Evolutionary conservation across 2,113 vertebrate species (phyloP).

Genomic region (Pongo pygmaeus): DNA sequence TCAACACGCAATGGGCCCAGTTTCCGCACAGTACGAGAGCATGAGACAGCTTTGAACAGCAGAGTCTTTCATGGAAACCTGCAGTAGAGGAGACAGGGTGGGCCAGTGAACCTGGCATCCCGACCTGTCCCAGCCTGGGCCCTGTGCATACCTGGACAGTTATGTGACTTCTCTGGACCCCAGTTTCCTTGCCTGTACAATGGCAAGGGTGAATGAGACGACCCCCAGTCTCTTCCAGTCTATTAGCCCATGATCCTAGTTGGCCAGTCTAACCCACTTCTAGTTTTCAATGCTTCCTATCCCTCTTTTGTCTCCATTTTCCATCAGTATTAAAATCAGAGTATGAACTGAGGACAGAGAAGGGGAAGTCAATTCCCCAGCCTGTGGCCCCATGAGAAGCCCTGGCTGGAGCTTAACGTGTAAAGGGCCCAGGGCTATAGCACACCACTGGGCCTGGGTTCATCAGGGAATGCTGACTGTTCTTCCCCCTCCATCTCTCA

Average conservation of each 20-base stretch:
- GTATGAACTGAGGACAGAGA: background rate
- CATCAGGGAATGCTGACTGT: too few relatives aligned
- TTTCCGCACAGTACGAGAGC: background rate
- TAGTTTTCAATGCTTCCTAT: background rate
- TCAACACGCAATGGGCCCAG: accelerated
- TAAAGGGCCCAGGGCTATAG: background rate
- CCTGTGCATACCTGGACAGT: background rate
- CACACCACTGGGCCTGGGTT: background rate
- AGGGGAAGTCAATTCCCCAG: accelerated
- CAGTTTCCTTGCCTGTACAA: background rate
- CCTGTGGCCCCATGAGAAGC: accelerated
- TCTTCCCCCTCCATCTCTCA: background rate
- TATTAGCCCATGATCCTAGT: background rate
- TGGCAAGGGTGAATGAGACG: too few relatives aligned
- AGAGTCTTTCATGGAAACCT: background rate
- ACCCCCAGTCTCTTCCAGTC: background rate
- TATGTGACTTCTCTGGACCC: background rate
- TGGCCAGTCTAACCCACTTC: background rate
- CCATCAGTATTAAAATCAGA: background rate
- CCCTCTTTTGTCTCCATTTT: background rate
- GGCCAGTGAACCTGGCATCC: background rate
- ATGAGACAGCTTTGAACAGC: too few relatives aligned
- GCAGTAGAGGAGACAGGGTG: too few relatives aligned
- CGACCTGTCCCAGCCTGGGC: accelerated
- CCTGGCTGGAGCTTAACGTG: background rate